Conservation (phyloP, 2,888 invertebrate genomes). For the Girardia tigrina region DNA sequence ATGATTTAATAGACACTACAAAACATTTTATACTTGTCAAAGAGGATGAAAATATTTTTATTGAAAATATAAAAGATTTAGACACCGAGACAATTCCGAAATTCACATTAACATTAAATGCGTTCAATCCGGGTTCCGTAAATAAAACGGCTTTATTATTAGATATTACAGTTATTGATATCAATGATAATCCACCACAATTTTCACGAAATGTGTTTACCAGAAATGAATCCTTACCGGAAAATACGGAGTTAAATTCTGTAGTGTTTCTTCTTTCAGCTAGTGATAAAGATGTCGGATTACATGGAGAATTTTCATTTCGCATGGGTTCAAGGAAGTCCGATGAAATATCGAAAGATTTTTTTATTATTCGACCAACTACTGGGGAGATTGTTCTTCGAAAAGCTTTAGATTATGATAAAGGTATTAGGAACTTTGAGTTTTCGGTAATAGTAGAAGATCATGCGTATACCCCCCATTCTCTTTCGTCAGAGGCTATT, state of each 20-base stretch:
- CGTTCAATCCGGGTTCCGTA: not conserved
- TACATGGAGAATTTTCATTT: conserved; percentile 3
- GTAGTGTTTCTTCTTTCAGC: not conserved
- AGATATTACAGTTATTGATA: not conserved
- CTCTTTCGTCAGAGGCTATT: not conserved
- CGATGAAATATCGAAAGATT: not conserved
- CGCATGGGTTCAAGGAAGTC: not conserved
- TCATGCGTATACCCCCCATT: not conserved
- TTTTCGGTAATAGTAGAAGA: not conserved
- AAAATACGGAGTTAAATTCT: not conserved
- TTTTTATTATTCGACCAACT: not conserved
- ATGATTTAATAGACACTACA: not conserved
- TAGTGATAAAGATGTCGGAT: not conserved
- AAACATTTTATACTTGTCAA: not conserved
- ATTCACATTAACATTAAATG: not conserved
- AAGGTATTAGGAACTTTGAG: not conserved
- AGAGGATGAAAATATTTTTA: not conserved
- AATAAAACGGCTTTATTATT: not conserved
- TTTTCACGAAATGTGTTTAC: not conserved
- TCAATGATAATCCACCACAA: not conserved
- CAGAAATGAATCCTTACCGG: not conserved
- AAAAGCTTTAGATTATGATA: not conserved
- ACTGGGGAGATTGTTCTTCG: not conserved
- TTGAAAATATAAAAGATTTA: not conserved
- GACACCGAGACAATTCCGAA: not conserved